Evolutionary conservation across 2,888 invertebrate species (phyloP).

Genomic region (Trypoxylon attenuatum): DNA sequence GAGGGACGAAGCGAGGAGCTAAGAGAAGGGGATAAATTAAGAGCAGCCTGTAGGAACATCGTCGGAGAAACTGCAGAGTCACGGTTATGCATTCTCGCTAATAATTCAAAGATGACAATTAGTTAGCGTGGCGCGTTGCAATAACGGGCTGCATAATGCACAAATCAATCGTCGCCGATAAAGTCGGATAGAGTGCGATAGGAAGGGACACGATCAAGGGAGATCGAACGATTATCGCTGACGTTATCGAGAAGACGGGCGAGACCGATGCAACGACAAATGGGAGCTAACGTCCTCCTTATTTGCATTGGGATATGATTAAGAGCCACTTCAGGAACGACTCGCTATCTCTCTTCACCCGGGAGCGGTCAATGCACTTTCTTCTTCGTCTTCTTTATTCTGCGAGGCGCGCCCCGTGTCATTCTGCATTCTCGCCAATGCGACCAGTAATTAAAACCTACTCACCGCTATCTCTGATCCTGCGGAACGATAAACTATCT

Average conservation of each 20-base stretch:
- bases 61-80: not conserved
- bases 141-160: slow-evolving; percentile 1
- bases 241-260: slow-evolving; percentile 32
- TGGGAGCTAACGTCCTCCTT: slow-evolving; percentile 15
- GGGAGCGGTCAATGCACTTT: slow-evolving; percentile 55
- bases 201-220: no score
- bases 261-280: slow-evolving; percentile 13
- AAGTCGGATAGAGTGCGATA: slow-evolving; percentile 3
- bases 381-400: slow-evolving; percentile 26
- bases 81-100: no score
- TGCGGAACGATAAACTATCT: no score
- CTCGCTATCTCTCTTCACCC: slow-evolving; percentile 20
- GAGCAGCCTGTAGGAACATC: no score
- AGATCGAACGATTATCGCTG: slow-evolving; percentile 25
- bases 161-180: slow-evolving; percentile 9
- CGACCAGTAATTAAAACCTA: slow-evolving; percentile 66
- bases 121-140: no score
- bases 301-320: slow-evolving; percentile 54
- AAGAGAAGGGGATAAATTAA: no score
- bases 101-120: no score
- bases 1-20: no score
- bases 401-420: slow-evolving; percentile 38
- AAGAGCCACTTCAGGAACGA: slow-evolving; percentile 49
- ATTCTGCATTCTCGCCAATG: slow-evolving; percentile 52
- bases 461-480: slow-evolving; percentile 66